A percentile compares a stretch with the other conserved stretches of the same genome.
phyloP scores from a whole-genome alignment of 2,888 invertebrate genomes.

The Linyphia triangularis region DNA sequence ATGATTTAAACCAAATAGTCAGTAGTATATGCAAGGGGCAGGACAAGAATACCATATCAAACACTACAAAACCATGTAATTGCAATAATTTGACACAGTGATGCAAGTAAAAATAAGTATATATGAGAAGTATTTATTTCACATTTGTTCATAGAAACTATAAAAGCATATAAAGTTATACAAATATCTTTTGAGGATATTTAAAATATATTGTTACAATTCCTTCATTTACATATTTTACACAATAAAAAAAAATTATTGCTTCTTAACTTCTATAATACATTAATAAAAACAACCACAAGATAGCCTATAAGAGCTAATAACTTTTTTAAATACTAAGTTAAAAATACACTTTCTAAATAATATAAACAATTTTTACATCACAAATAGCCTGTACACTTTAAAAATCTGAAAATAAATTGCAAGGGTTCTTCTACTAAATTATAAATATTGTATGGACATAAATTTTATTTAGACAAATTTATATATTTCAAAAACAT shows the following conservation, averaged over 20 bases:
- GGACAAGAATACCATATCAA: background rate
- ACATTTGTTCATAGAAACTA: background rate
- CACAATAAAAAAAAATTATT: background rate
- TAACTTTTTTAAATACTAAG: background rate
- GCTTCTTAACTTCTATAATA: background rate
- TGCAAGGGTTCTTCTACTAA: slow-evolving; percentile 22
- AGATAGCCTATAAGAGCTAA: background rate
- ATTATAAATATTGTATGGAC: slow-evolving; percentile 23
- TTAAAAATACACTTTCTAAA: slow-evolving; percentile 26
- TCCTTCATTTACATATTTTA: background rate
- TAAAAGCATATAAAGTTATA: background rate
- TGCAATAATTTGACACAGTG: background rate
- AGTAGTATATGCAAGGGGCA: no score
- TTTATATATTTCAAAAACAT: slow-evolving; percentile 35
- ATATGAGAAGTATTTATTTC: no score
- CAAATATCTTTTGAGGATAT: background rate
- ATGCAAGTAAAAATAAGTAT: background rate
- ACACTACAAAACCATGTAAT: background rate
- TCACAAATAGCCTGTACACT: slow-evolving; percentile 17
- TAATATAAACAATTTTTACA: background rate
- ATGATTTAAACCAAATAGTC: no score
- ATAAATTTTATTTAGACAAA: slow-evolving; percentile 5
- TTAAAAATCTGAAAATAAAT: slow-evolving; percentile 28
- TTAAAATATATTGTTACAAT: background rate
- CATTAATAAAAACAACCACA: background rate